phyloP scores from a whole-genome alignment of 2,797 vertebrate genomes.

The Cottoperca gobio region DNA sequence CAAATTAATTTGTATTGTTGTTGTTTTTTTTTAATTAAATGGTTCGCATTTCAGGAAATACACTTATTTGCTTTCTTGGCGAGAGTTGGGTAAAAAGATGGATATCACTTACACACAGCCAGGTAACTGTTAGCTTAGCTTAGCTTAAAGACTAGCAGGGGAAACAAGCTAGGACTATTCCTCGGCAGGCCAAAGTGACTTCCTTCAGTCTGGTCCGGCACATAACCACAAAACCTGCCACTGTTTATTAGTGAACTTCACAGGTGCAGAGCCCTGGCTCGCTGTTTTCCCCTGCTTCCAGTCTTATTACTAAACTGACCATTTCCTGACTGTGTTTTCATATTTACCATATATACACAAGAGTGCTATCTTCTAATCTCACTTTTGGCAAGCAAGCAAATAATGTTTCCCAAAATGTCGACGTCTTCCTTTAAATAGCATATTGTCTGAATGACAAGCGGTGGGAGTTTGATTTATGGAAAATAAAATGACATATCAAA shows the following conservation, averaged over 20 bases:
- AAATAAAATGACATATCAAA: not conserved
- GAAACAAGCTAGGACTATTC: not conserved
- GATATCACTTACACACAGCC: no score
- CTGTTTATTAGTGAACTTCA: not conserved
- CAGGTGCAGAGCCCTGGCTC: no score
- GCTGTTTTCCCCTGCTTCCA: no score
- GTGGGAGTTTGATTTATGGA: not conserved
- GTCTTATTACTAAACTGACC: no score
- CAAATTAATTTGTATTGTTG: not conserved
- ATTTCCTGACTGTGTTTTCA: not conserved
- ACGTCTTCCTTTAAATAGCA: not conserved
- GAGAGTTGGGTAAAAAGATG: not conserved
- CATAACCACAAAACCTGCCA: not conserved
- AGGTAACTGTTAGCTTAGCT: no score
- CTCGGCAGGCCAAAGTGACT: no score
- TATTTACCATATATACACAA: not conserved
- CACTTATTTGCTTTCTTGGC: not conserved
- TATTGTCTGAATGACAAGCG: not conserved
- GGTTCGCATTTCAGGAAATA: not conserved
- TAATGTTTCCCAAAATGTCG: not conserved
- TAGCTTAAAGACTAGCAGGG: no score
- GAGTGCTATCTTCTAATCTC: not conserved
- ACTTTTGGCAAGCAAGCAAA: not conserved
- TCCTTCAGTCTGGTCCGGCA: not conserved
- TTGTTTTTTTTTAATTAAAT: not conserved